phyloP scores from a whole-genome alignment of 1,140 invertebrate genomes.

The Brachionus rubens region DNA sequence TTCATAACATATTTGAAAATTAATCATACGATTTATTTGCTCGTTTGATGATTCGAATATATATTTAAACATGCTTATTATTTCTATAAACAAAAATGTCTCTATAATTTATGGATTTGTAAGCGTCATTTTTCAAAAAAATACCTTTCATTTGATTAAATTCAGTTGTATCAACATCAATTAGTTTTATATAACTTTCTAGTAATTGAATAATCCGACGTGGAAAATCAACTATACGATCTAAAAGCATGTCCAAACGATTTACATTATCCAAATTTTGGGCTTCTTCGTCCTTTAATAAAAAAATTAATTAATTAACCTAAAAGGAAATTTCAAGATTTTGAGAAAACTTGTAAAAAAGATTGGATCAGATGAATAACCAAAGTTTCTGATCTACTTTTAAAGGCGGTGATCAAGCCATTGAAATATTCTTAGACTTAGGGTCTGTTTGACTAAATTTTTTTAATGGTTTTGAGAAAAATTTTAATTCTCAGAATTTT shows the following conservation, averaged over 20 bases:
- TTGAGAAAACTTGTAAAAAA: too few relatives aligned
- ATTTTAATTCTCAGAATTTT: too few relatives aligned
- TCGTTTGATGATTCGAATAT: conserved; percentile 37
- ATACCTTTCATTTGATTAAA: neutral
- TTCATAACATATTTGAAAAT: conserved; percentile 44
- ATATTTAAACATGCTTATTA: conserved; percentile 7
- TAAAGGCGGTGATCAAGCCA: too few relatives aligned
- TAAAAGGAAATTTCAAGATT: too few relatives aligned
- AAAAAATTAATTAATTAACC: neutral
- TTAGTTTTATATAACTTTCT: conserved; percentile 29
- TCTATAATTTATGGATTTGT: too few relatives aligned
- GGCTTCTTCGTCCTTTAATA: neutral
- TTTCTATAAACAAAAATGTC: too few relatives aligned
- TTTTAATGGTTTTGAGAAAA: too few relatives aligned
- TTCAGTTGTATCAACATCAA: neutral
- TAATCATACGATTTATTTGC: conserved; percentile 10
- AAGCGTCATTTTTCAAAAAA: too few relatives aligned
- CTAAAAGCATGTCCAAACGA: conserved; percentile 31
- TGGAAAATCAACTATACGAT: conserved; percentile 38
- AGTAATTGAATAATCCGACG: conserved; percentile 19
- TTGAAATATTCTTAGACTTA: too few relatives aligned
- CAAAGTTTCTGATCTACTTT: neutral
- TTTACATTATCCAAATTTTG: conserved; percentile 20
- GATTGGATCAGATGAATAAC: too few relatives aligned
- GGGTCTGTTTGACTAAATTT: too few relatives aligned